Evolutionary conservation across 2,797 vertebrate species (phyloP).

Genomic region (Brachymystax lenok): DNA sequence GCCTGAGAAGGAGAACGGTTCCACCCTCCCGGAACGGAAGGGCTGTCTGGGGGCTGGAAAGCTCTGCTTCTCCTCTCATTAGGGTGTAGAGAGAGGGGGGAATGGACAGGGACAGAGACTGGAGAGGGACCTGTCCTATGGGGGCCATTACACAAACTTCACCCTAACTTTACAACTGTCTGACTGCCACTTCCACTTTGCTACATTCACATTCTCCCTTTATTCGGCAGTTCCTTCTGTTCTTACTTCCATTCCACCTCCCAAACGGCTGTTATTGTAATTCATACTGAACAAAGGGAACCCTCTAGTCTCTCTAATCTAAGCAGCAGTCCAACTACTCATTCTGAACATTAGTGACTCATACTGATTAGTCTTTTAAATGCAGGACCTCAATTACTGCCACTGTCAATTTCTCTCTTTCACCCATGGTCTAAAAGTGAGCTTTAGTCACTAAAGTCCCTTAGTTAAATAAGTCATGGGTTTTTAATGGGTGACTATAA

Average conservation of each 20-base stretch:
- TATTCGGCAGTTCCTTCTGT: neutral
- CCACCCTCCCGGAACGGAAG: constrained; percentile 40
- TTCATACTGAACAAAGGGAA: neutral
- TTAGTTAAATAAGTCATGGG: neutral
- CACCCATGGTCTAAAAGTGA: no score
- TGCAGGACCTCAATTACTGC: neutral
- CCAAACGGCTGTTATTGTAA: neutral
- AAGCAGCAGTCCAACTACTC: neutral
- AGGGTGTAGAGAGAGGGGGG: constrained; percentile 9
- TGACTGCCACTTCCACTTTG: neutral
- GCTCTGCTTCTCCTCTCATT: constrained; percentile 44
- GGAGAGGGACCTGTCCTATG: neutral
- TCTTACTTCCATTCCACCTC: neutral
- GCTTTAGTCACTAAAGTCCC: neutral
- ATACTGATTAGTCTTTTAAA: neutral
- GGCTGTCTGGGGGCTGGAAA: neutral
- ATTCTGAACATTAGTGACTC: neutral
- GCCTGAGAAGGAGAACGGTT: constrained; percentile 33
- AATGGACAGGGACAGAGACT: neutral
- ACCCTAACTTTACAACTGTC: constrained; percentile 14
- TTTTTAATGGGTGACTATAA: neutral
- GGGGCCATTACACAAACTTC: constrained; percentile 29
- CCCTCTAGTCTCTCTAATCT: no score
- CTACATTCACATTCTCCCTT: neutral
- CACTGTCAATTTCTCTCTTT: no score